Base-by-base conservation (phyloP, 2,888 invertebrate species). In the Lobophora halterata region DNA sequence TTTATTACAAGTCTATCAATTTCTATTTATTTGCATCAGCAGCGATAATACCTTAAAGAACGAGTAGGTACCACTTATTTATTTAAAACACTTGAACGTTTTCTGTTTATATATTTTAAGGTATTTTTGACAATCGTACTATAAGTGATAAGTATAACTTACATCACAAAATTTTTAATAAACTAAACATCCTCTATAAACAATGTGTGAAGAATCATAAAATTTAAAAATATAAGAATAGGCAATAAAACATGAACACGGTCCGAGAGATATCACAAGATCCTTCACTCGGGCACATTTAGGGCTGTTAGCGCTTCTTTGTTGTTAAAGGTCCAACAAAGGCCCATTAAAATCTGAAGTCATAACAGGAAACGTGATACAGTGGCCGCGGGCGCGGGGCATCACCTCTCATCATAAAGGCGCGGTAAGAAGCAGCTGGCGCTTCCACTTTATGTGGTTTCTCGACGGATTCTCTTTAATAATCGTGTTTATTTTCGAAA, bases 281-380 rank as follows among this genome's bases (percentile, higher is more conserved):
- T 50, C 61, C 61, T 69, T 67, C 54, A 56, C n/a, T n/a, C 60
- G 59, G 61, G 65, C 67, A 56, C 61, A 72, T 79, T 79, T 72
- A 74, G 71, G 74, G 62, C 58, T 72, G 69, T 76, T 72, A 75
- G 67, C 71, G 65, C 71, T 74, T 70, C 71, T 75, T 78, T 64
- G 76, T 74, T 70, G 76, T 76, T 76, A 79, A 74, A 63, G 62
- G 58, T 67, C 61, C 61, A 76, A 83, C 78, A 83, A 83, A 83
- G 74, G 64, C 58, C 63, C 67, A 79, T 83, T 79, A 82, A 86
- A 83, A 82, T 79, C 71, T 82, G 63, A 77, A 85, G 81, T 82
- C 79, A 87, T 86, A 87, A 87, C 85, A 83, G 83, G 86, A 82
- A 86, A 87, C 64, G 64, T 79, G 85, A 87, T 86, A 83, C 71